Evolutionary conservation across 1,140 invertebrate genomes (phyloP), one percentile per base, ranked within the genome.

Genomic region (Catajapyx aquilonaris): DNA sequence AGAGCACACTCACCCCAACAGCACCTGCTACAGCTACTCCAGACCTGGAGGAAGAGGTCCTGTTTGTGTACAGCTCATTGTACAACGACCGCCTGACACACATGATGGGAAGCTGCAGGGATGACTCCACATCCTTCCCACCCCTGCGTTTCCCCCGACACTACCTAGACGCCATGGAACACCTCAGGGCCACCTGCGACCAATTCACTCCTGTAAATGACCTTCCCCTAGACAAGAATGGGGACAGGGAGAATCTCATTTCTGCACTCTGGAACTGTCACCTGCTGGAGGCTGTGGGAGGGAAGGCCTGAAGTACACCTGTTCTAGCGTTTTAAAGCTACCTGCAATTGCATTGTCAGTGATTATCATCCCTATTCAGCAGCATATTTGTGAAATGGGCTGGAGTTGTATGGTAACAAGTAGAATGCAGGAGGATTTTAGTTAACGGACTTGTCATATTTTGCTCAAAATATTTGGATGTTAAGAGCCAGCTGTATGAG

Each of bases 61-160:
- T 38, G 4, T 13, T 19, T 20, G 18, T 38, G 19, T 28, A 38
- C 23, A 38, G 25, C n/a, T 38, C 37, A 7, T 18, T 38, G 28
- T 17, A 17, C 13, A 38, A 38, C 28, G 23, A 38, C 11, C 20
- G 37, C 16, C 15, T 18, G 15, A 13, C 20, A 16, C 37, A 38
- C 37, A 38, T 38, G 37, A 28, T 38, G 28, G 13, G 33, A 17
- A 20, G 20, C 18, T 34, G 18, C 20, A 11, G 2, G 18, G 11
- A 32, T 34, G 18, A 3, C 3, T 17, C 15, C 20, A 11, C 18
- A 20, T 11, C 10, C 2, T 16, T 16, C 18, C 20, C 20, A 19
- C 17, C 32, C 20, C 11, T 34, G 2, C 18, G 32, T 19, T 34
- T 34, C 20, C 32, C 32, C 18, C 18, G 20, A 17, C 9, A 3